A percentile compares a stretch with the other conserved stretches of the same genome.
phyloP scores from a whole-genome alignment of 2,113 vertebrate species.

The Misgurnus mizolepis region DNA sequence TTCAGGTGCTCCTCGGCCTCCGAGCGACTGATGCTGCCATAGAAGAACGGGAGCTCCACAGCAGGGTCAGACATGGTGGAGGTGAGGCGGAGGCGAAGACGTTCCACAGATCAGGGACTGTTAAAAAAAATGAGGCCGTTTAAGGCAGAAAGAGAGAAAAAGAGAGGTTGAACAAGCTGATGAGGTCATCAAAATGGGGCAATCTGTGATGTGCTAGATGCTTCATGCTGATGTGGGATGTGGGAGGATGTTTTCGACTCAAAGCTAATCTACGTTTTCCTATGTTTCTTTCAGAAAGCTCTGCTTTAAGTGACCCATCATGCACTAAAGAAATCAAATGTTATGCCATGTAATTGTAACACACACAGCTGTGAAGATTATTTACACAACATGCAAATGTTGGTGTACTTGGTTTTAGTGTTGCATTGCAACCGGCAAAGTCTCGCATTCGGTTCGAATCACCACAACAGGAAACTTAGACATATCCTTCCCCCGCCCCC shows the following conservation, averaged over 20 bases:
- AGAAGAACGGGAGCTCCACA: constrained; percentile 90
- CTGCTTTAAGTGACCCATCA: background rate
- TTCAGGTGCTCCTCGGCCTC: constrained; percentile 92
- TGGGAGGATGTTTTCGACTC: constrained; percentile 18
- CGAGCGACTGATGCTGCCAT: constrained; percentile 87
- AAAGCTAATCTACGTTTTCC: background rate
- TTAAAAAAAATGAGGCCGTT: background rate
- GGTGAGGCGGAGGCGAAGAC: background rate
- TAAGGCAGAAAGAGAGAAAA: background rate
- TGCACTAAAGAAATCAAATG: background rate
- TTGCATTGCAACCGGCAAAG: constrained; percentile 55
- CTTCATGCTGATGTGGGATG: constrained; percentile 30
- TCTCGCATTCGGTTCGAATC: constrained; percentile 20
- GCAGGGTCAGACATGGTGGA: constrained; percentile 86
- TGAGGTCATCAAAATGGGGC: constrained; percentile 11
- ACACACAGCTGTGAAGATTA: background rate
- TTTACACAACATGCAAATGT: background rate
- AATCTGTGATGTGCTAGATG: constrained; percentile 4
- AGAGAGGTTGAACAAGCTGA: constrained; percentile 11
- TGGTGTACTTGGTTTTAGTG: constrained; percentile 3
- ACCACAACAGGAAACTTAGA: constrained; percentile 73
- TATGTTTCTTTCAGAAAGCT: background rate
- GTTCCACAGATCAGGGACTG: constrained; percentile 11
- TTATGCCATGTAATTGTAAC: background rate
- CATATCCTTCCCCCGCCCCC: constrained; percentile 64